Conservation (phyloP, 2,113 vertebrate species). For the Melospiza melodia region DNA sequence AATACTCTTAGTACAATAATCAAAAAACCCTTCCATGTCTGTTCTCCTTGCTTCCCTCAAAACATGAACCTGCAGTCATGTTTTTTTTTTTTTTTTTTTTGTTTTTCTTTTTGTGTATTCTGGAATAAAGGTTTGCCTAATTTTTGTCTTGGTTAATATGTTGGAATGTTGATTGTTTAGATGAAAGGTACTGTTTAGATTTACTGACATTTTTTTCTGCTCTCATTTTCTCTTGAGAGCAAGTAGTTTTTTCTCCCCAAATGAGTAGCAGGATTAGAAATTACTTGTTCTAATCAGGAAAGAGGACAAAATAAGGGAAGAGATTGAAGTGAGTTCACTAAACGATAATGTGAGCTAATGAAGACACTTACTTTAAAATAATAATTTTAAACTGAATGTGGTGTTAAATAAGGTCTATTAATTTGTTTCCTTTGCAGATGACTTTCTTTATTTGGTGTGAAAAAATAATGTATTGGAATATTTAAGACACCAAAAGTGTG, state of each 20-base stretch:
- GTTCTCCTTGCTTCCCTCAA: not conserved
- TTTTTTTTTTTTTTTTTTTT: rapidly evolving
- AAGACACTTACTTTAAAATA: not conserved
- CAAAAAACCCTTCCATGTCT: not conserved
- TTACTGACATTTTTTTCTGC: not conserved
- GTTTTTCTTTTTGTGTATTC: not conserved
- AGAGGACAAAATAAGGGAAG: not conserved
- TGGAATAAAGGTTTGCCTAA: not conserved
- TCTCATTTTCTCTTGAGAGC: not conserved
- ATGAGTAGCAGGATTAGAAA: not conserved
- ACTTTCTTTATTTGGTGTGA: not conserved
- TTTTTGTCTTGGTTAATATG: not conserved
- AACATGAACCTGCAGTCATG: not conserved
- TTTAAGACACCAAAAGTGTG: not conserved
- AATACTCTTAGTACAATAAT: not conserved
- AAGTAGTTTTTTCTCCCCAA: not conserved
- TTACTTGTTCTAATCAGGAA: not conserved
- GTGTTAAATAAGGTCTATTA: not conserved
- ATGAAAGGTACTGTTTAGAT: not conserved
- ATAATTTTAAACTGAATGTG: not conserved
- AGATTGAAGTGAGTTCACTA: not conserved
- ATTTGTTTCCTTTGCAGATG: not conserved
- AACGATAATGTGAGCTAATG: not conserved
- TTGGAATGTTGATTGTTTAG: not conserved
- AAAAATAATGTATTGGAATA: not conserved